Conservation (phyloP, 2,888 invertebrate genomes). For the Gymnosoma rotundatum region DNA sequence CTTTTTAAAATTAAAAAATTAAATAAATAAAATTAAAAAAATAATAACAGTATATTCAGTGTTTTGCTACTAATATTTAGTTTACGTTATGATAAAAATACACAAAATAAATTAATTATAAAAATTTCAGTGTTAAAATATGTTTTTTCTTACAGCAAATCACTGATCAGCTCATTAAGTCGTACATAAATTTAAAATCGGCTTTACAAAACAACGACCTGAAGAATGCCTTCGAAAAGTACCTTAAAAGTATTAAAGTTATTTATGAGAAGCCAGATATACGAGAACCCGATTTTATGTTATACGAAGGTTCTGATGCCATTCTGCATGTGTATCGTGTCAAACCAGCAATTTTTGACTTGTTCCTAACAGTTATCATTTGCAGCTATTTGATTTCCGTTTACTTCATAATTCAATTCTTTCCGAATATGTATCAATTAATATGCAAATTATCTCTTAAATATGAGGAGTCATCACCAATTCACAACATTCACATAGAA, state of each 20-base stretch:
- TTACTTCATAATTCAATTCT: conserved; percentile 90
- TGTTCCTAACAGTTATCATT: conserved; percentile 94
- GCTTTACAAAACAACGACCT: conserved; percentile 87
- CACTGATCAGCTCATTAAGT: conserved; percentile 87
- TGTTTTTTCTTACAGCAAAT: conserved; percentile 85
- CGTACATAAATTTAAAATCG: conserved; percentile 89
- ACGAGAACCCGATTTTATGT: conserved; percentile 95
- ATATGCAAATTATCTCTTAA: conserved; percentile 83
- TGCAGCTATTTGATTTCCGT: conserved; percentile 91
- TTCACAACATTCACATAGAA: conserved; percentile 63
- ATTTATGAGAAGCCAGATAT: conserved; percentile 89
- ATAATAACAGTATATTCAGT: too few species aligned
- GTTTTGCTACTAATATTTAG: too few species aligned
- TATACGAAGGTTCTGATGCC: conserved; percentile 92
- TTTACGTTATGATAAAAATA: too few species aligned
- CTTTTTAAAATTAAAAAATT: too few species aligned
- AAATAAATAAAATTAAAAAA: too few species aligned
- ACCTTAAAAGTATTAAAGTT: conserved; percentile 89
- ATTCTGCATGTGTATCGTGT: conserved; percentile 95
- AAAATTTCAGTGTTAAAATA: too few species aligned
- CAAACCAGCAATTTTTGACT: conserved; percentile 98
- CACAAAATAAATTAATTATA: too few species aligned
- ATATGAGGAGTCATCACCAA: conserved; percentile 51
- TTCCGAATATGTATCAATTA: conserved; percentile 86
- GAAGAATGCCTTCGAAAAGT: conserved; percentile 88